Evolutionary conservation across 1,140 invertebrate species (phyloP).

Genomic region (Glossosoma conforme): DNA sequence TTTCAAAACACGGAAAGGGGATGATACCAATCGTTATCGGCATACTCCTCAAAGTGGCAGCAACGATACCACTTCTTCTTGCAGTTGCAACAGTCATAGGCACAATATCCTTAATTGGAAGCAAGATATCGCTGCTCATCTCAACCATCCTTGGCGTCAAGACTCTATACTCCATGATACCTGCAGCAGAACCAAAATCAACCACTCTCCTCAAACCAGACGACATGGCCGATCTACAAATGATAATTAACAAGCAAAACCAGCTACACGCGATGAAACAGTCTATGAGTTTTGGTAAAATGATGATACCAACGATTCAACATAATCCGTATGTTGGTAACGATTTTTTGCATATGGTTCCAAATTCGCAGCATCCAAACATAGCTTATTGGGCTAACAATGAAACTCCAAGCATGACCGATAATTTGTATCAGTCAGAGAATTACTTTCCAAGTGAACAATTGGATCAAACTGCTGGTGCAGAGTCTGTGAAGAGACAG

Average conservation of each 20-base stretch:
- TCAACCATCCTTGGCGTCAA: conserved; percentile 17
- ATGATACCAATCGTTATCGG: conserved; percentile 38
- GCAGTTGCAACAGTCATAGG: conserved; percentile 36
- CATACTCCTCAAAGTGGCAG: conserved; percentile 36
- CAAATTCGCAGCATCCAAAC: background rate
- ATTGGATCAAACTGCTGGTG: too few relatives aligned
- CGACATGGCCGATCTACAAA: conserved; percentile 8
- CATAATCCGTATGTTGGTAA: background rate
- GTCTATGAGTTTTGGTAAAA: too few relatives aligned
- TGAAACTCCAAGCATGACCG: background rate
- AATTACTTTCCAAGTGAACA: conserved; percentile 5
- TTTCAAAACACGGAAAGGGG: conserved; percentile 19
- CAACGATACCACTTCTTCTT: conserved; percentile 36
- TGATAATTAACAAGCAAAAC: background rate
- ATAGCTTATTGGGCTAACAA: background rate
- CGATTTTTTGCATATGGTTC: background rate
- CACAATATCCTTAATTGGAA: conserved; percentile 32
- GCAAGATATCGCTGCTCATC: conserved; percentile 32
- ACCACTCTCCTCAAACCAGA: conserved; percentile 1
- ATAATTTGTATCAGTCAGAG: conserved; percentile 4
- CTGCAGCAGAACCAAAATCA: conserved; percentile 2
- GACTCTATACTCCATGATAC: conserved; percentile 12
- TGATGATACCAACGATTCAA: too few relatives aligned
- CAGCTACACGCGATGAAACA: too few relatives aligned
- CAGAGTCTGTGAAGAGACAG: too few relatives aligned